Conservation (phyloP, 2,113 vertebrate species). For the Cygnus buccinator region DNA sequence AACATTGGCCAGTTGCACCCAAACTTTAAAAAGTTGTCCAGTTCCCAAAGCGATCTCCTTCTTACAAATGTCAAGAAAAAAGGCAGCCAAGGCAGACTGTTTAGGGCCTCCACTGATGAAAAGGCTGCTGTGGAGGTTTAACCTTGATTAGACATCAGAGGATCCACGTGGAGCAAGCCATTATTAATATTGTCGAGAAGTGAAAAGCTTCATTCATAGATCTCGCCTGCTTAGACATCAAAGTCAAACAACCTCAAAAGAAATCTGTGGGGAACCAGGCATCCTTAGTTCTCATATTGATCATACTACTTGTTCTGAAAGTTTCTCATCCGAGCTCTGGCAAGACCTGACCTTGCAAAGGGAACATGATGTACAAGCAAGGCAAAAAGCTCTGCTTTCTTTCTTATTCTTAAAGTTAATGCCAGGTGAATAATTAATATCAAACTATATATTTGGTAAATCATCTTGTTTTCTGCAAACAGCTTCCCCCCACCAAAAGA, state of each 20-base stretch:
- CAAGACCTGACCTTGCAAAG: constrained; percentile 31
- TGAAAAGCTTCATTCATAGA: constrained; percentile 49
- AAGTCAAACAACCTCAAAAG: constrained; percentile 47
- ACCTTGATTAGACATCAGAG: constrained; percentile 46
- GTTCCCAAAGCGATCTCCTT: not conserved
- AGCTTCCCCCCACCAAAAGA: rapidly evolving
- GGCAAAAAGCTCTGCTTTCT: not conserved
- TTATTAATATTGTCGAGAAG: constrained; percentile 30
- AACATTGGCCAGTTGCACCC: not conserved
- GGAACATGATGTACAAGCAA: not conserved
- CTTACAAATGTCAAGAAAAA: not conserved
- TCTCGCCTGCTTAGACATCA: constrained; percentile 28
- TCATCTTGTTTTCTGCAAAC: not conserved
- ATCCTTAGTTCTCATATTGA: constrained; percentile 36
- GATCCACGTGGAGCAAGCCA: not conserved
- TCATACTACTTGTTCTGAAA: constrained; percentile 1
- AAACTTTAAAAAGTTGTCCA: not conserved
- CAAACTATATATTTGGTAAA: not conserved
- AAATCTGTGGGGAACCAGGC: constrained; percentile 32
- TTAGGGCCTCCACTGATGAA: not conserved
- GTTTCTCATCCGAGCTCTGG: not conserved
- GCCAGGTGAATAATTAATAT: not conserved
- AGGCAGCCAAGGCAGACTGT: not conserved
- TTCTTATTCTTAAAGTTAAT: not conserved
- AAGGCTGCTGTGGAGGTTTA: constrained; percentile 7